These are phyloP conservation scores for Ophthalmotilapia sp. DNA, from an alignment of 2,113 vertebrate genomes.

Conservation along the genomic window DNA sequence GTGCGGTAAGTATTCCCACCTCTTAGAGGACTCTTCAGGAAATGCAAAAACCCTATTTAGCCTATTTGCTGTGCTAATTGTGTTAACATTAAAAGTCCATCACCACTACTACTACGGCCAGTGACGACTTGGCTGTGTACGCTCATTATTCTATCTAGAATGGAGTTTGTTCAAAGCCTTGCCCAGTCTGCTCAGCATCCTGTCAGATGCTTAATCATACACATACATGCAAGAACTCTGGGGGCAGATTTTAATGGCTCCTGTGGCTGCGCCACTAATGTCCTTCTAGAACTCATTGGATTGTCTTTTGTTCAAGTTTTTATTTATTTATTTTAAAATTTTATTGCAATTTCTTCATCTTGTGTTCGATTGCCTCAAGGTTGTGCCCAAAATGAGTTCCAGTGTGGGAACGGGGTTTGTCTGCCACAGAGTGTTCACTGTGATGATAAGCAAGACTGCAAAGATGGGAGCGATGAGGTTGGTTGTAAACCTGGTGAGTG, in stretches of 20 bases:
- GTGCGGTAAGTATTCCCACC: slow-evolving; percentile 62
- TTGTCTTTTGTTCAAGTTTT: neutral
- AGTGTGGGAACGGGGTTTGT: slow-evolving; percentile 63
- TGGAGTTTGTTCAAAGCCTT: slow-evolving; percentile 31
- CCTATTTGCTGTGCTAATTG: slow-evolving; percentile 12
- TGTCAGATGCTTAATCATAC: slow-evolving; percentile 20
- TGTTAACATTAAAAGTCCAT: slow-evolving; percentile 39
- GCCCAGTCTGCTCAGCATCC: slow-evolving; percentile 13
- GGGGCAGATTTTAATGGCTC: neutral
- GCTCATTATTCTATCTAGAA: slow-evolving; percentile 36
- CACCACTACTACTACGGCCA: slow-evolving; percentile 31
- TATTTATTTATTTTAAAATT: neutral
- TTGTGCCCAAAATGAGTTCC: slow-evolving; percentile 60
- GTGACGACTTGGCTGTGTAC: slow-evolving; percentile 1
- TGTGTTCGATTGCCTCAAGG: slow-evolving; percentile 18
- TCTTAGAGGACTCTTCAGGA: neutral
- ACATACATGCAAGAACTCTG: neutral
- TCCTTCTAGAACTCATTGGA: neutral
- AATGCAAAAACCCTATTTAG: neutral
- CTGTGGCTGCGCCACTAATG: neutral
- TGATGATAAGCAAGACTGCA: slow-evolving; percentile 63
- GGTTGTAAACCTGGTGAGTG: slow-evolving; percentile 61
- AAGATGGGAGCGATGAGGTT: slow-evolving; percentile 72
- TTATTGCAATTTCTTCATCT: neutral
- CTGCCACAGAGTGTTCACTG: slow-evolving; percentile 60